Conservation (phyloP, 2,888 invertebrate species). For the Drosophila sordidula region DNA sequence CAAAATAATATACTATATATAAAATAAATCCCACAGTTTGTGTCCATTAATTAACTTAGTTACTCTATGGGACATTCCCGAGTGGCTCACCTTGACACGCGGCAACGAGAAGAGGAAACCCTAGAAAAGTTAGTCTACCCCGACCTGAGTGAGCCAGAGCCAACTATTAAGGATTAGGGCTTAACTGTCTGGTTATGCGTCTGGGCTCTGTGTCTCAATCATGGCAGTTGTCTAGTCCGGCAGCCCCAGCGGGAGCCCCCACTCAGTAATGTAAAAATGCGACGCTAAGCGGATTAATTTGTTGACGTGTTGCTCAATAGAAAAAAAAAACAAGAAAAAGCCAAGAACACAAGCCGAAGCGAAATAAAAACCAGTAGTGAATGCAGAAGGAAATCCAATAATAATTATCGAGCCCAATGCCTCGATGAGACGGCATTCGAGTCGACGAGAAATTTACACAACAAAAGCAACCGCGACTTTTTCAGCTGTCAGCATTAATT, state of each 20-base stretch:
- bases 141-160: conserved; percentile 7
- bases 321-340: conserved; percentile 20
- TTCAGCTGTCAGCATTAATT: conserved; percentile 79
- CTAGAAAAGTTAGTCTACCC: conserved; percentile 40
- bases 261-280: conserved; percentile 61
- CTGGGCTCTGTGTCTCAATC: conserved; percentile 33
- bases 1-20: too few species aligned
- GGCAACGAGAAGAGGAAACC: conserved; percentile 50
- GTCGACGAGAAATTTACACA: conserved; percentile 60
- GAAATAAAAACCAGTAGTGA: conserved; percentile 59
- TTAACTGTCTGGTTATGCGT: conserved; percentile 74
- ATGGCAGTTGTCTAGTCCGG: conserved; percentile 62
- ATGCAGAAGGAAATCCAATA: conserved; percentile 66
- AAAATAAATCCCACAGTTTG: too few species aligned
- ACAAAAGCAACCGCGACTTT: conserved; percentile 73
- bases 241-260: conserved; percentile 53
- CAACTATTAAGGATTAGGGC: conserved; percentile 74
- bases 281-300: conserved; percentile 74
- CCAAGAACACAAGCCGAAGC: conserved; percentile 14
- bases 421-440: conserved; percentile 31
- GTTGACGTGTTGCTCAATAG: conserved; percentile 71
- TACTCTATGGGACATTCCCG: conserved; percentile 42
- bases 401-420: conserved; percentile 64
- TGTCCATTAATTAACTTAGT: conserved; percentile 64
- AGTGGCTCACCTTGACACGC: conserved; percentile 65